Evolutionary conservation across 2,797 vertebrate genomes (phyloP), one percentile per base, ranked within the genome.

Genomic region (Spondyliosoma cantharus): DNA sequence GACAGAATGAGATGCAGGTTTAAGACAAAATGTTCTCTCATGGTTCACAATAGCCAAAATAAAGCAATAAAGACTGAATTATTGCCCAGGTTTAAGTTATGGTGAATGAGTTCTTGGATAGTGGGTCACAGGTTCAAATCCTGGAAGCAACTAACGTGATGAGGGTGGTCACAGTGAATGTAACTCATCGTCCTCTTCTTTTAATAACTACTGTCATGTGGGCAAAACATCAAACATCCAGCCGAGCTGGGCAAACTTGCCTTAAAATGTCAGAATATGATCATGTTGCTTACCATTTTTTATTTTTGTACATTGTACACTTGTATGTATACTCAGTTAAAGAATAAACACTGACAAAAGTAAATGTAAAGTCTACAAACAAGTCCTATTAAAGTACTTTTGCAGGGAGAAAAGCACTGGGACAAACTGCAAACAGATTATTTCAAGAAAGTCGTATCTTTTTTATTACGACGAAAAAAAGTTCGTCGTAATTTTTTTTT

Each of bases 11-110:
- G 14, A 16, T 9, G n/a, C 48, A 42, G 45, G 7, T 45, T 67
- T 52, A 53, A 24, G 4, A 82, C 63, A 5, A 14, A 16, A 46
- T 57, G 53, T 61, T 83, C 77, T 50, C 3, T 65, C 5, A 3
- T 12, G 2, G 7, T 22, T 65, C 1, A 17, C 11, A 3, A 19
- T 7, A 0, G 45, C 29, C 49, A 67, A 63, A 65, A 48, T 25
- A 46, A 56, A 24, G 24, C 37, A 37, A 64, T 46, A 11, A 48
- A 54, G 3, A 43, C 14, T 17, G 32, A 58, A 17, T 46, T 43
- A 70, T 22, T 43, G 13, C 20, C 0, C 24, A 7, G 27, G 9
- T 49, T 71, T 49, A 45, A 50, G 45, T 56, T 48, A 70, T 14
- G 14, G 4, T n/a, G 7, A 49, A 49, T 7, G 0, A 37, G 13